Evolutionary conservation across 2,888 invertebrate genomes (phyloP), one percentile per base, ranked within the genome.

Genomic region (Dioctria rufipes): DNA sequence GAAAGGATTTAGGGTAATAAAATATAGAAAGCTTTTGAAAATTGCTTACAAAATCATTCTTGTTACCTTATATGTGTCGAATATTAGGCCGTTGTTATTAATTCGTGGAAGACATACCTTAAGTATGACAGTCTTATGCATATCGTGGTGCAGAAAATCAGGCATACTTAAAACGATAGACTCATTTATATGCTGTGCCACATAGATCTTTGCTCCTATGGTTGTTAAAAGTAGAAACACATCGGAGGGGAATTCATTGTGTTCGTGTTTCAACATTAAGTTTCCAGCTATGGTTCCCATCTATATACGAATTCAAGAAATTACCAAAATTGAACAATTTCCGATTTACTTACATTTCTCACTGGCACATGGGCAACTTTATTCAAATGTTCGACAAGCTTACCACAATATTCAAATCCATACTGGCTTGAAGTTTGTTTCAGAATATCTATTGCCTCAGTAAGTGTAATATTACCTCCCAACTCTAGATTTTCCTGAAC

Each of bases 241-340:
- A 85, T 94, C 94, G 0, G 94, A 94, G 4, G 92, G 91, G 86
- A 94, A 94, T 67, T 92, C 92, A 8, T 87, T 89, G 83, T 93
- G 90, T n/a, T 88, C 85, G 85, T 93, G 90, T 86, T 94, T 94
- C 82, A 93, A 89, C 89, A 92, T 92, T 65, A 94, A 85, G 84
- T 93, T 93, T 0, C 93, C 93, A n/a, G 92, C 93, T 77, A 93
- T 87, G 1, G 92, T 91, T 43, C 92, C 93, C 11, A 90, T 86
- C 91, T 91, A 85, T 58, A 88, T 86, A 63, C 37, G 37, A 85
- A 85, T 80, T 82, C 9, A 37, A 39, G 9, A 3, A 4, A 13
- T 4, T 51, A 71, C n/a, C 3, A 89, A 54, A 8, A 58, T 4
- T 0, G 40, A n/a, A 9, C n/a, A 79, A 3, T 43, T 25, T 25